Percentiles rank a stretch among this genome's conserved stretches.
Evolutionary conservation across 2,113 vertebrate genomes (phyloP).

Genomic region (Gracilinanus agilis): DNA sequence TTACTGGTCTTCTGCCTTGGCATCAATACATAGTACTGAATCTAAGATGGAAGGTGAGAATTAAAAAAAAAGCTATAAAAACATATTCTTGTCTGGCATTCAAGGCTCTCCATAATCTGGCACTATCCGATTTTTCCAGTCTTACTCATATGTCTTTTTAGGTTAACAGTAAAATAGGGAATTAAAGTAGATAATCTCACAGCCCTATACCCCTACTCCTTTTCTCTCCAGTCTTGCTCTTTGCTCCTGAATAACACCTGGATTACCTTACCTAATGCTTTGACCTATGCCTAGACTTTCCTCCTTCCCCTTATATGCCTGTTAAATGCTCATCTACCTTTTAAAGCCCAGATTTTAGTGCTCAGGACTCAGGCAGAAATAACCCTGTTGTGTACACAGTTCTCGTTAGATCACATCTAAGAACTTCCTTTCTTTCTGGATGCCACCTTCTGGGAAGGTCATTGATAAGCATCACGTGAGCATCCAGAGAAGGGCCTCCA

Average conservation of each 20-base stretch:
- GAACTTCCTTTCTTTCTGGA: neutral
- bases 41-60: too few species aligned
- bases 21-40: too few species aligned
- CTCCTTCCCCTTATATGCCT: neutral
- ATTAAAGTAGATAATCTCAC: neutral
- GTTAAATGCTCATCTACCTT: neutral
- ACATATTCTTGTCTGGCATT: neutral
- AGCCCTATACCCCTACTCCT: neutral
- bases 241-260: neutral
- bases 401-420: neutral
- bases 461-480: neutral
- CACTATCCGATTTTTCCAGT: neutral
- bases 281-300: neutral
- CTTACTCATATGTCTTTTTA: neutral
- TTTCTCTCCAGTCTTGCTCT: neutral
- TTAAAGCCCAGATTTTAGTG: neutral
- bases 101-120: neutral
- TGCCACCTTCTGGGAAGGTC: neutral
- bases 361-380: neutral
- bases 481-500: neutral
- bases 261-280: neutral
- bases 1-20: too few species aligned
- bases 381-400: neutral
- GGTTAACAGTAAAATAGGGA: neutral
- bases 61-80: too few species aligned